A percentile compares a stretch with the other conserved stretches of the same genome.
These are phyloP conservation scores for Dicrostonyx torquatus DNA, from an alignment of 2,797 vertebrate genomes.

Conservation along the genomic window DNA sequence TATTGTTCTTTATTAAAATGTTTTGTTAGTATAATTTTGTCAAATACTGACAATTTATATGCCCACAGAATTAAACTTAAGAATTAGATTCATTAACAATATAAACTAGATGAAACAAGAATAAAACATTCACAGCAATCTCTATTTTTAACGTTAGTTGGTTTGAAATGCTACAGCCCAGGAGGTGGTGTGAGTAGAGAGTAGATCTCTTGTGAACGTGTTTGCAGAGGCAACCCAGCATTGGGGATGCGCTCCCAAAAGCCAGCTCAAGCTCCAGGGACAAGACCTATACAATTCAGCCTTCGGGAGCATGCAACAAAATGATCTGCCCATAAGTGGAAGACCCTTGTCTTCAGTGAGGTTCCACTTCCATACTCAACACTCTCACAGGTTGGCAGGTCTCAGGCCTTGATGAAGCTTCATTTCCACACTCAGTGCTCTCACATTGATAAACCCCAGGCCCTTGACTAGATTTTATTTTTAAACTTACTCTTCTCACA, in stretches of 20 bases:
- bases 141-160: constrained; percentile 1
- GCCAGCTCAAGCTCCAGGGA: neutral
- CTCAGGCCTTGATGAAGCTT: neutral
- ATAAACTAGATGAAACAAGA: neutral
- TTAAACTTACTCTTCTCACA: constrained; percentile 82
- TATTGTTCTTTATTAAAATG: constrained; percentile 20
- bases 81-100: neutral
- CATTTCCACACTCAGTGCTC: neutral
- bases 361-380: neutral
- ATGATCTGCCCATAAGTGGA: neutral
- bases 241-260: neutral
- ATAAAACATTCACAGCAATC: neutral
- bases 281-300: neutral
- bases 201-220: neutral
- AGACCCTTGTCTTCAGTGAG: neutral
- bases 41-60: neutral
- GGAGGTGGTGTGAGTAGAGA: neutral
- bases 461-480: neutral
- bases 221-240: neutral
- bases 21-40: constrained; percentile 7
- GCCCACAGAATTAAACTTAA: constrained; percentile 14
- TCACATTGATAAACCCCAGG: neutral
- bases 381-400: neutral
- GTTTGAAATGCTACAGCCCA: neutral
- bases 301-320: neutral